These are phyloP conservation scores for Hemibagrus guttatus DNA, from an alignment of 2,797 vertebrate species.

Conservation along the genomic window DNA sequence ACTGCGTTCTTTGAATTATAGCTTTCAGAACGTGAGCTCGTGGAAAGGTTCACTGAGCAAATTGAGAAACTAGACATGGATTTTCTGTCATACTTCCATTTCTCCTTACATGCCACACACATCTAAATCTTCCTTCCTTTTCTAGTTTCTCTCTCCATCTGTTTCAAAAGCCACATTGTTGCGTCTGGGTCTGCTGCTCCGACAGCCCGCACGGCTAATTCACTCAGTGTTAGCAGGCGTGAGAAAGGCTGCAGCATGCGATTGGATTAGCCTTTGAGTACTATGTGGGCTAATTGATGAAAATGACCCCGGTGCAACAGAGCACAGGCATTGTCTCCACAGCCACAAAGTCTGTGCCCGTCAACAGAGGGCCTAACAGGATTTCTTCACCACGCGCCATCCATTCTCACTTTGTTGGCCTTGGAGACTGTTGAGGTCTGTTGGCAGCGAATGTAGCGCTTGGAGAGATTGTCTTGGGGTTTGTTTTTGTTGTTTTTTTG, in stretches of 20 bases:
- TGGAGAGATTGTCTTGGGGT: neutral
- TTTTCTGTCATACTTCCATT: constrained; percentile 1
- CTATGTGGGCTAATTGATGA: constrained; percentile 74
- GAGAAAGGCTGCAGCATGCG: constrained; percentile 70
- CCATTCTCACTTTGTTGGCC: constrained; percentile 73
- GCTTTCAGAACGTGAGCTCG: neutral
- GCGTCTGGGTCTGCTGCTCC: constrained; percentile 60
- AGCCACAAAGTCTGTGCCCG: constrained; percentile 68
- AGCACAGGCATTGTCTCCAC: constrained; percentile 69
- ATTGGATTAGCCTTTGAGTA: constrained; percentile 75
- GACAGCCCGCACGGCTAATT: constrained; percentile 63
- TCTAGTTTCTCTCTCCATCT: constrained; percentile 35
- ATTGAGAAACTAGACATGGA: neutral
- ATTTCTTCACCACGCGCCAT: constrained; percentile 73
- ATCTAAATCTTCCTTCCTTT: constrained; percentile 36
- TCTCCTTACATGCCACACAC: neutral
- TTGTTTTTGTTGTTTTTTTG: neutral
- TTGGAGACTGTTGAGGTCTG: constrained; percentile 51
- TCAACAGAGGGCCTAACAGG: constrained; percentile 72
- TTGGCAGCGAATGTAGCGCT: constrained; percentile 53
- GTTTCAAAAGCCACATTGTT: constrained; percentile 60
- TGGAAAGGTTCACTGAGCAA: neutral
- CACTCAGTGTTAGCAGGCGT: constrained; percentile 67
- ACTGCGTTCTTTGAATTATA: constrained; percentile 11
- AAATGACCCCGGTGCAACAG: constrained; percentile 70